These are phyloP conservation scores for Caenorhabditis briggsae DNA, from an alignment of 1,140 invertebrate genomes.

Conservation along the genomic window DNA sequence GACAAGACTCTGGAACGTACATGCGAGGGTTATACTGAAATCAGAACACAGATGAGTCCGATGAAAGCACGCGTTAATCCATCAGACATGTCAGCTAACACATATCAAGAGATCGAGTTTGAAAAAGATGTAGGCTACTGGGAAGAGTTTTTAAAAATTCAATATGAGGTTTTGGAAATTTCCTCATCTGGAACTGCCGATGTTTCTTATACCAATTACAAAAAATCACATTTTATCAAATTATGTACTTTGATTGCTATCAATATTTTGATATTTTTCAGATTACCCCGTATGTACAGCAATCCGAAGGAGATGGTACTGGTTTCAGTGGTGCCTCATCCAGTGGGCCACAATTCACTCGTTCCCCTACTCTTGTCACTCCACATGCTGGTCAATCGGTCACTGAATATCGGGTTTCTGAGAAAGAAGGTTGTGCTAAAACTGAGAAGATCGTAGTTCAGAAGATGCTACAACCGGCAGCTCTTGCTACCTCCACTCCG, in stretches of 20 bases:
- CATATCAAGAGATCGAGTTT: constrained; percentile 32
- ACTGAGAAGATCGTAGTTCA: constrained; percentile 28
- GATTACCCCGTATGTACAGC: constrained; percentile 14
- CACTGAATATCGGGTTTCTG: constrained; percentile 30
- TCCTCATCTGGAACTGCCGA: background rate
- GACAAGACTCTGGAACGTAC: constrained; percentile 35
- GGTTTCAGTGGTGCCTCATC: constrained; percentile 1
- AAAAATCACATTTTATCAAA: background rate
- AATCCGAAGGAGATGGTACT: constrained; percentile 15
- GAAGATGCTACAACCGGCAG: constrained; percentile 22
- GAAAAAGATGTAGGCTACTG: constrained; percentile 33
- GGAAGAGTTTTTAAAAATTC: too few species aligned
- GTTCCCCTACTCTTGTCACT: constrained; percentile 26
- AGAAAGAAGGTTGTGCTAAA: constrained; percentile 36
- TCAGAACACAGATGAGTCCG: background rate
- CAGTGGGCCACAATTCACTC: constrained; percentile 7
- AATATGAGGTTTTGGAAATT: too few species aligned
- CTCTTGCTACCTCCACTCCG: constrained; percentile 29
- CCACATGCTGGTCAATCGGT: constrained; percentile 42
- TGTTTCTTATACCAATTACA: background rate
- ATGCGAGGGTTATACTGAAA: constrained; percentile 2
- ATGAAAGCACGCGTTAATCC: too few species aligned
- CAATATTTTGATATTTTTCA: background rate
- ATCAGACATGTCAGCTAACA: background rate
- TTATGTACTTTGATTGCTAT: too few species aligned